Conservation (phyloP, 37 sponge, comb jelly and placozoan genomes). For the Halisarca cf. caerulea region DNA sequence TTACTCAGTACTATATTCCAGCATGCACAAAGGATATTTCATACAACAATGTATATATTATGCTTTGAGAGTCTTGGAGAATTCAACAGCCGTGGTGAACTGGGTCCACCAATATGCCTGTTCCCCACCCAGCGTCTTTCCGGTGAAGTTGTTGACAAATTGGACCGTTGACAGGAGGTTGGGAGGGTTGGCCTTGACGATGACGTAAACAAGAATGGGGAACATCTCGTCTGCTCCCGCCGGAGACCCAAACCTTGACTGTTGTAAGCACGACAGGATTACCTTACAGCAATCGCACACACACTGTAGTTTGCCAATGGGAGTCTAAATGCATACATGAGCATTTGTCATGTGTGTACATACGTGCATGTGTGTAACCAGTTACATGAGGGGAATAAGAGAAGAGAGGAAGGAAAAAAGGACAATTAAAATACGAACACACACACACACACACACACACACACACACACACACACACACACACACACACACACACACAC, state of each 20-base stretch:
- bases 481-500: too few relatives aligned
- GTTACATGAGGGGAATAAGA: too few relatives aligned
- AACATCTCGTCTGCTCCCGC: slow-evolving; percentile 93
- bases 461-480: too few relatives aligned
- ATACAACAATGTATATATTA: neutral
- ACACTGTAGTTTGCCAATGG: slow-evolving; percentile 78
- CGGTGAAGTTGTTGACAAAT: slow-evolving; percentile 72
- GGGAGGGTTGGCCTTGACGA: slow-evolving; percentile 91
- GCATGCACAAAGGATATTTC: neutral
- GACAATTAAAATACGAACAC: too few relatives aligned
- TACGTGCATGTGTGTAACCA: too few relatives aligned
- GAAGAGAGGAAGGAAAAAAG: too few relatives aligned
- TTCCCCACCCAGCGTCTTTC: slow-evolving; percentile 61
- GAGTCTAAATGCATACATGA: too few relatives aligned
- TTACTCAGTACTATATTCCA: too few relatives aligned
- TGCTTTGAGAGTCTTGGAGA: slow-evolving; percentile 67
- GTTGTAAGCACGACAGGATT: slow-evolving; percentile 75
- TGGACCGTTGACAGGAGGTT: slow-evolving; percentile 83
- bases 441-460: too few relatives aligned
- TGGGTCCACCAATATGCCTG: slow-evolving; percentile 91
- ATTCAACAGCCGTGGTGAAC: slow-evolving; percentile 85
- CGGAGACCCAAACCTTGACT: slow-evolving; percentile 56
- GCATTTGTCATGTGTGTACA: too few relatives aligned
- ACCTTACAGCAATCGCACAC: slow-evolving; percentile 66
- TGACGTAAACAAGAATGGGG: slow-evolving; percentile 85